phyloP scores from a whole-genome alignment of 2,113 vertebrate species.

The Orientallactaga bullata region DNA sequence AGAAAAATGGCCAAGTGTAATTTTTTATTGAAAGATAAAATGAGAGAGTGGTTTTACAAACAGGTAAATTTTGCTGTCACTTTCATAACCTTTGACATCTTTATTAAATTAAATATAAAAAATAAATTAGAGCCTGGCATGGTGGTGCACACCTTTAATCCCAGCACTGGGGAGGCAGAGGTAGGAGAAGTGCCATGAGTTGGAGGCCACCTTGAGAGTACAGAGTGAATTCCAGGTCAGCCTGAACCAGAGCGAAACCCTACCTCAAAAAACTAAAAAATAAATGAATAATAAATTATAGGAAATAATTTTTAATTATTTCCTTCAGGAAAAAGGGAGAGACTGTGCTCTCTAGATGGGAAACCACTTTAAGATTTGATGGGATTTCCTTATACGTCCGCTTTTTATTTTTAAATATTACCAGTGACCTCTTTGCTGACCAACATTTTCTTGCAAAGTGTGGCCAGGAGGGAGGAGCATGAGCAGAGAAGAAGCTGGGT shows the following conservation, averaged over 20 bases:
- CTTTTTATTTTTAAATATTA: slow-evolving; percentile 91
- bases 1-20: slow-evolving; percentile 18
- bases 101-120: slow-evolving; percentile 47
- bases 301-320: slow-evolving; percentile 51
- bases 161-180: no score
- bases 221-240: no score
- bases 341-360: slow-evolving; percentile 75
- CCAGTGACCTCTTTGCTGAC: slow-evolving; percentile 85
- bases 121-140: slow-evolving; percentile 39
- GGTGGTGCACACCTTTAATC: no score
- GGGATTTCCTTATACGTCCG: slow-evolving; percentile 86
- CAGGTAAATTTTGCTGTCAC: slow-evolving; percentile 25
- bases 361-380: slow-evolving; percentile 74
- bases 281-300: no score
- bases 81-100: slow-evolving; percentile 23
- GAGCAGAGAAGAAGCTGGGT: slow-evolving; percentile 56
- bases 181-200: no score
- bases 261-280: no score
- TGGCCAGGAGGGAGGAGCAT: slow-evolving; percentile 79
- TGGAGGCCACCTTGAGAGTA: no score
- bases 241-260: no score
- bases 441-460: slow-evolving; percentile 87
- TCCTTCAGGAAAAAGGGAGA: background rate
- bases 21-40: slow-evolving; percentile 43
- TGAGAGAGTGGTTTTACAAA: background rate